A percentile compares a stretch with the other conserved stretches of the same genome.
phyloP scores from a whole-genome alignment of 2,797 vertebrate genomes.

The Lutjanus campechanus region DNA sequence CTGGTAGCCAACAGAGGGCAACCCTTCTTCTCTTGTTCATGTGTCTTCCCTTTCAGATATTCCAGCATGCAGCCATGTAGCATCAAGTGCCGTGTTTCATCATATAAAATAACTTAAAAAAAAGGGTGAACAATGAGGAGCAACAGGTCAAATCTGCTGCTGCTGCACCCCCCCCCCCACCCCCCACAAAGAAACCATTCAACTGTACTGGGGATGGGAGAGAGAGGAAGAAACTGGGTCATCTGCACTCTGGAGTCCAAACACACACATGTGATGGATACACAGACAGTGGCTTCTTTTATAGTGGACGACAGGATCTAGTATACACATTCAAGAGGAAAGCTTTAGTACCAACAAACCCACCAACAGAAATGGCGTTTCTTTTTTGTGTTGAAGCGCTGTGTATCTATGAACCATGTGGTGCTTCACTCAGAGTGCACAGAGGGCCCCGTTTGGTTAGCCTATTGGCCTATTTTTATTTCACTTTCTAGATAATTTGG shows the following conservation, averaged over 20 bases:
- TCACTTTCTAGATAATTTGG: conserved; percentile 75
- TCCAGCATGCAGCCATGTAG: conserved; percentile 87
- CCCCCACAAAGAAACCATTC: conserved; percentile 65
- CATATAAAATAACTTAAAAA: conserved; percentile 80
- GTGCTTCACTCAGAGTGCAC: conserved; percentile 74
- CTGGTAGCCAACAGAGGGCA: conserved; percentile 78
- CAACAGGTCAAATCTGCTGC: conserved; percentile 68
- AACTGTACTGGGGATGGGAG: conserved; percentile 66
- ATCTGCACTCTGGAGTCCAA: conserved; percentile 71
- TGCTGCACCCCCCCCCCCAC: not conserved
- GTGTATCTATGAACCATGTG: conserved; percentile 61
- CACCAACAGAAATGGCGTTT: conserved; percentile 66
- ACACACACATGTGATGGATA: conserved; percentile 44
- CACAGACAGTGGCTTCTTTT: conserved; percentile 63
- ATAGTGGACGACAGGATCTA: conserved; percentile 73
- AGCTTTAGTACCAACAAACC: conserved; percentile 88
- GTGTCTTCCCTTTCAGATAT: conserved; percentile 85
- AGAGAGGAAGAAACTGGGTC: conserved; percentile 64
- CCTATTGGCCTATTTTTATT: conserved; percentile 27
- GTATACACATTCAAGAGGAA: conserved; percentile 84
- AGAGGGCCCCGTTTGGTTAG: conserved; percentile 82
- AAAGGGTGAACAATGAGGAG: conserved; percentile 72
- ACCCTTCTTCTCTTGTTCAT: conserved; percentile 76
- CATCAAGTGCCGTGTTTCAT: conserved; percentile 86
- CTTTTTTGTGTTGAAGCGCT: conserved; percentile 65